Evolutionary conservation across 2,113 vertebrate genomes (phyloP).

Genomic region (Callipepla squamata): DNA sequence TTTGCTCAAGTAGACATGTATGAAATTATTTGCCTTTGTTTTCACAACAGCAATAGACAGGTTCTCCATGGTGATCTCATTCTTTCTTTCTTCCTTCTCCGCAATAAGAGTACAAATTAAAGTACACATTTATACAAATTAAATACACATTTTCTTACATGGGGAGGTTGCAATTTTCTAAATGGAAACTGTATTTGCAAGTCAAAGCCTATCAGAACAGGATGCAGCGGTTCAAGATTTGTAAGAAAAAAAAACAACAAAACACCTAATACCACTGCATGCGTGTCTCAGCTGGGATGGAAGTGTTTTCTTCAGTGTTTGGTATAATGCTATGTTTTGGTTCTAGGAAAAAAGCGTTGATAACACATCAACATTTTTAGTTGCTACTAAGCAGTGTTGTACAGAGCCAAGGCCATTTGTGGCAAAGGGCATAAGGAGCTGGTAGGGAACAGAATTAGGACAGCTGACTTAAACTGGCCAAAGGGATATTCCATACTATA

Average conservation of each 20-base stretch:
- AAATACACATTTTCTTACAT: not conserved
- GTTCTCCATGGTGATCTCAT: not conserved
- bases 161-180: not conserved
- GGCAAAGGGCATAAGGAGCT: no score
- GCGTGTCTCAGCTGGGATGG: not conserved
- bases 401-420: no score
- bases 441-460: no score
- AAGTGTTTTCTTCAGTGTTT: no score
- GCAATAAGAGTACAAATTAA: not conserved
- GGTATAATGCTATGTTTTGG: no score
- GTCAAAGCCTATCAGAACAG: not conserved
- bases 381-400: no score
- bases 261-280: not conserved
- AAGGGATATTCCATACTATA: no score
- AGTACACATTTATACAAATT: not conserved
- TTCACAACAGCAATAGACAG: not conserved
- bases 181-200: not conserved
- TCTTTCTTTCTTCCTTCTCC: not conserved
- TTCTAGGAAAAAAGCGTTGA: no score
- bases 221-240: not conserved
- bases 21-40: not conserved
- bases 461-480: no score
- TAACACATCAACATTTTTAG: no score
- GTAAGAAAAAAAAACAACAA: not conserved
- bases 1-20: not conserved